Conservation (phyloP, 2,888 invertebrate genomes). For the Xylota sylvarum region DNA sequence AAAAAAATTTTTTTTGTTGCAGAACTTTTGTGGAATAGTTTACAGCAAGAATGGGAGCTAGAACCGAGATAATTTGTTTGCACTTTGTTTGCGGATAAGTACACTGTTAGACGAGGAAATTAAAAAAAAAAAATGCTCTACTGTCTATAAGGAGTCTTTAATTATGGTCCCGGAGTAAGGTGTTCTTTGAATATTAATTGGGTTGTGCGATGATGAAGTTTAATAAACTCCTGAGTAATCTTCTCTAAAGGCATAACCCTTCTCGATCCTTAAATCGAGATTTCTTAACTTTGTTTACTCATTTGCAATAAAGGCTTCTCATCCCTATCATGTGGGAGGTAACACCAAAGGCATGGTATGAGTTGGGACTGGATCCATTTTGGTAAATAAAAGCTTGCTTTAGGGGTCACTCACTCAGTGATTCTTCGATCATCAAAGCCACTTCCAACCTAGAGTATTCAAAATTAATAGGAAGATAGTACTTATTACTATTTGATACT, state of each 20-base stretch:
- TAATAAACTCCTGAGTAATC: background rate
- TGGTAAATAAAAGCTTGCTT: too few species aligned
- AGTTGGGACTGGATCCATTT: too few species aligned
- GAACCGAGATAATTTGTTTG: background rate
- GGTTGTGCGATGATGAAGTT: background rate
- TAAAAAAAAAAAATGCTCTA: background rate
- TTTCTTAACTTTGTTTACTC: too few species aligned
- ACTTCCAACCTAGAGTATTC: too few species aligned
- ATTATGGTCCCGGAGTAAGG: background rate
- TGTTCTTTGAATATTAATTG: background rate
- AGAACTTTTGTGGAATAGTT: slow-evolving; percentile 22
- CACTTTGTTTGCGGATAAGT: background rate
- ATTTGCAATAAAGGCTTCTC: too few species aligned
- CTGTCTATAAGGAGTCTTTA: background rate
- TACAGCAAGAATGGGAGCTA: background rate
- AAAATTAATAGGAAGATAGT: too few species aligned
- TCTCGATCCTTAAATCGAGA: too few species aligned
- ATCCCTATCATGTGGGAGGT: too few species aligned
- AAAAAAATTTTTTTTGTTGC: background rate
- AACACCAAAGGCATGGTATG: too few species aligned
- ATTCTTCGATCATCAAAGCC: too few species aligned
- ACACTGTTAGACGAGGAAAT: background rate
- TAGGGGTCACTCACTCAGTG: too few species aligned
- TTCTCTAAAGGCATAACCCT: background rate
- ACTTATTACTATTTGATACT: too few species aligned